Evolutionary conservation across 2,888 invertebrate genomes (phyloP), one percentile per base, ranked within the genome.

Genomic region (Standfussiana lucernea): DNA sequence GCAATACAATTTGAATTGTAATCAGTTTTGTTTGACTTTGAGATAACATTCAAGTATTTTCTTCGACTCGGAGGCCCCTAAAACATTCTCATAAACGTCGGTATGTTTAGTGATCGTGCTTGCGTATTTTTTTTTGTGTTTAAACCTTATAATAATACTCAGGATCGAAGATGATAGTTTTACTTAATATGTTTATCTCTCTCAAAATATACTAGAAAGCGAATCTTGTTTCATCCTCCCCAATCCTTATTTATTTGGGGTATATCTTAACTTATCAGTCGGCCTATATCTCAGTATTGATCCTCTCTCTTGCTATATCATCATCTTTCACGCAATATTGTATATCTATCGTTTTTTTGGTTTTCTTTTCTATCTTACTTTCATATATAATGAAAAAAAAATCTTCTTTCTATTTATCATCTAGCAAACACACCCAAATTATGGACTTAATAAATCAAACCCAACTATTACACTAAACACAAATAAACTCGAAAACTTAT

Each of bases 1-100:
- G 28, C 37, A 21, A 47, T 75, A 76, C 66, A 65, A 72, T 84
- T 86, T 79, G 80, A 81, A 82, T 86, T 75, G 82, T 79, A 76
- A 79, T 80, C 53, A 69, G 70, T 68, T 76, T 76, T 50, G 76
- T 72, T 86, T 84, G 74, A 78, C 74, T 82, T 84, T 79, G 65
- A 73, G 37, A 67, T 83, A 56, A 70, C 83, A 77, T 70, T 80
- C 53, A 35, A 53, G 45, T 75, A 42, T 71, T 45, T 71, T 67
- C 72, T 50, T 15, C 15, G 77, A 62, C 66, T 61, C 42, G 40
- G 42, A 45, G 56, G 79, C 66, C 32, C 24, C 64, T 50, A 21
- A 50, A 77, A 53, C 10, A 77, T 77, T 59, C 13, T 35, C 28
- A 74, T 67, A 42, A 61, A 80, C 66, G 32, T 56, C 32, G 59